Conservation (phyloP, 2,888 invertebrate species). For the Morinoia aosen region DNA sequence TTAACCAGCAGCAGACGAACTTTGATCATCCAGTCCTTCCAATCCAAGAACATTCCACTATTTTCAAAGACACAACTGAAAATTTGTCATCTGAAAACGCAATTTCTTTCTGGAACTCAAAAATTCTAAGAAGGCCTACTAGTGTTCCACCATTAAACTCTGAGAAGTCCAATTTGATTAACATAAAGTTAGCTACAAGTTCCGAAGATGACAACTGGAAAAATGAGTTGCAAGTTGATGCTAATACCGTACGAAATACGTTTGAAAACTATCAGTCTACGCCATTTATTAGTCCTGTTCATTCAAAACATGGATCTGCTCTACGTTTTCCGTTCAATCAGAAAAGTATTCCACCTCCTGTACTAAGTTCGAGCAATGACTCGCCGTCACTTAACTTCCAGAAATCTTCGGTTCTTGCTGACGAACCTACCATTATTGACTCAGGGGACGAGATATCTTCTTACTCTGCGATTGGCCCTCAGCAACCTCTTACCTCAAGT, state of each 20-base stretch:
- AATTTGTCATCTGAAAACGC: neutral
- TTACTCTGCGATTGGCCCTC: constrained; percentile 8
- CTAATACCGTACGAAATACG: neutral
- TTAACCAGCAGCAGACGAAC: neutral
- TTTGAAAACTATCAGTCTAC: neutral
- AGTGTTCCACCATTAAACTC: neutral
- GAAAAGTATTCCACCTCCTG: neutral
- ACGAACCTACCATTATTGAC: neutral
- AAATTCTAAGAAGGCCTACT: neutral
- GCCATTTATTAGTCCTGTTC: neutral
- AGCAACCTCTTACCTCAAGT: constrained; percentile 11
- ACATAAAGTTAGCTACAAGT: neutral
- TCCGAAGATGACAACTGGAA: neutral
- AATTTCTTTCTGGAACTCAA: neutral
- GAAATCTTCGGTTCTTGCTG: neutral
- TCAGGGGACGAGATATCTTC: neutral
- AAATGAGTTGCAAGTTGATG: neutral
- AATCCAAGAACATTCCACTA: constrained; percentile 15
- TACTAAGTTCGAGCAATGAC: neutral
- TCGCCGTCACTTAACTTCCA: neutral
- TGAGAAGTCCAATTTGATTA: neutral
- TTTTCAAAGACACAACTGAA: neutral
- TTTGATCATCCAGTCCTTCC: constrained; percentile 34
- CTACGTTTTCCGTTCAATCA: neutral
- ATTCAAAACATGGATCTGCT: neutral